Evolutionary conservation across 2,797 vertebrate genomes (phyloP), one percentile per base, ranked within the genome.

Genomic region (Premnoplex brunnescens): DNA sequence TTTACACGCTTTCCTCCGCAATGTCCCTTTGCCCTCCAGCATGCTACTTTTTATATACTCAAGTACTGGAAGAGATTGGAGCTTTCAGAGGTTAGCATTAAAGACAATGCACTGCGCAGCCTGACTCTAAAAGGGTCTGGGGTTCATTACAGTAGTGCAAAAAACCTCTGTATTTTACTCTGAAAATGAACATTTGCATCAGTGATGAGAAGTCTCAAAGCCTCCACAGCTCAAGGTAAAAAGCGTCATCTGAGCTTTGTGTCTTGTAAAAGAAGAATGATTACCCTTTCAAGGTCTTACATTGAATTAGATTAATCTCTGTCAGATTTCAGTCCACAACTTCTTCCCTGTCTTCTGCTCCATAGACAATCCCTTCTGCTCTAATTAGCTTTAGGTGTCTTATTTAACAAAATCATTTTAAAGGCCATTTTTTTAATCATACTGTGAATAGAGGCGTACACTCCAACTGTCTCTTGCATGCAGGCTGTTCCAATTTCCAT

Each of bases 301-400:
- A 58, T 1, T 37, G 79, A 89, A 93, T 69, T 69, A 60, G 20
- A 91, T 85, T 79, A 4, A 73, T 79, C 82, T 75, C 80, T 43
- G 60, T 20, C 54, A 91, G 34, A 88, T 48, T 88, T 85, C 68
- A 84, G 69, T 51, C 58, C 49, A 49, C 67, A 85, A 39, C 37
- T 89, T 84, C 68, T 79, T 80, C 26, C 58, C 12, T 0, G 0
- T 88, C 55, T 72, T 82, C 78, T 74, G 68, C 75, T 95, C 37
- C 55, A 30, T 0, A 79, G 81, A 78, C 46, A 77, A 77, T 83
- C 91, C 68, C 54, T 96, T 93, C 91, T 93, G 85, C 62, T 92
- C 85, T 73, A 79, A 91, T 81, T 91, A 93, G 85, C 88, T 92
- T 72, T 84, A 92, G 85, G 87, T 88, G 43, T 88, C 85, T 72